Conservation (phyloP, 2,797 vertebrate genomes). For the Falco concolor region DNA sequence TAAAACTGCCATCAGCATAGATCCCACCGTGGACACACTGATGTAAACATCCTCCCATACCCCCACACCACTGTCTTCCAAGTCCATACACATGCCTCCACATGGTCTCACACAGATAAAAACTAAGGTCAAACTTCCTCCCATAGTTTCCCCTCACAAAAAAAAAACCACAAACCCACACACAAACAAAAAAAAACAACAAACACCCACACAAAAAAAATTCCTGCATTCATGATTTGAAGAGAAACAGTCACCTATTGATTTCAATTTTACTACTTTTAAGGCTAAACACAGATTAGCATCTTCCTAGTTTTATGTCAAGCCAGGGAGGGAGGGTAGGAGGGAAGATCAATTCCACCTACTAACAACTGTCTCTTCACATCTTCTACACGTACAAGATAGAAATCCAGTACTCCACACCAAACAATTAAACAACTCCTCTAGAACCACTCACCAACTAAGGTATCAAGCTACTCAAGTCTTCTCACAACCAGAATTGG, state of each 20-base stretch:
- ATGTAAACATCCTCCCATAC: not conserved
- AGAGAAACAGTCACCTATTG: not conserved
- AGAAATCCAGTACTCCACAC: not conserved
- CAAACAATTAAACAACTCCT: not conserved
- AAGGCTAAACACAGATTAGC: not conserved
- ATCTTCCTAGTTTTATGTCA: not conserved
- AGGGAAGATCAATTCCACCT: not conserved
- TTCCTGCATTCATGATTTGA: not conserved
- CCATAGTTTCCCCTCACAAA: not conserved
- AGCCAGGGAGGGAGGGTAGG: not conserved
- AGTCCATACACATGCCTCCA: not conserved
- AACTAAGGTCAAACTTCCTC: not conserved
- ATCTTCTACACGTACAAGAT: not conserved
- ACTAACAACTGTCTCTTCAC: not conserved
- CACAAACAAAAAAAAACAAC: not conserved
- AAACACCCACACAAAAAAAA: not conserved
- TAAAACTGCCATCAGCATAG: not conserved
- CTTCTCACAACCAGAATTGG: not conserved
- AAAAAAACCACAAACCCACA: not conserved
- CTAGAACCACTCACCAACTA: not conserved
- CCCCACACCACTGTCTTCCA: not conserved
- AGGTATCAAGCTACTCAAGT: not conserved
- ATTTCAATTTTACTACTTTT: not conserved
- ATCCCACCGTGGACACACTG: accelerated
- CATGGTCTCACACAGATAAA: too few species aligned